Evolutionary conservation across 2,888 invertebrate genomes (phyloP).

Genomic region (Acronicta psi): DNA sequence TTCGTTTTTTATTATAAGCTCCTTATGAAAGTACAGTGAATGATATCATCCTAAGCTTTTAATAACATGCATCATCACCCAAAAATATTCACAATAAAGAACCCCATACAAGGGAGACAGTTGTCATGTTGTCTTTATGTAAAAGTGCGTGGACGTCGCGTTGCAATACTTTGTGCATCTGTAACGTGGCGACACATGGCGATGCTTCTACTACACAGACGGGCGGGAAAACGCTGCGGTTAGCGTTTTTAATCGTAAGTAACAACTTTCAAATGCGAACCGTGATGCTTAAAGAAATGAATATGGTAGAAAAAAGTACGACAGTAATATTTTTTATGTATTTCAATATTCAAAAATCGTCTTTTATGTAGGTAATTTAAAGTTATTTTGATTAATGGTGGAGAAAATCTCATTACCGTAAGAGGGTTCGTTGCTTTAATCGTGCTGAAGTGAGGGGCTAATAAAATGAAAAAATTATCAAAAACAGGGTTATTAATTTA

Average conservation of each 20-base stretch:
- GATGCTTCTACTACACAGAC: slow-evolving; percentile 57
- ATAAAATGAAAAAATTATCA: too few species aligned
- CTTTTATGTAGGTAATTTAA: too few species aligned
- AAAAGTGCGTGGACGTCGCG: slow-evolving; percentile 72
- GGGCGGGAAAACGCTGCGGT: slow-evolving; percentile 59
- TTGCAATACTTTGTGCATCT: slow-evolving; percentile 74
- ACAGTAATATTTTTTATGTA: too few species aligned
- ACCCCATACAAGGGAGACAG: slow-evolving; percentile 37
- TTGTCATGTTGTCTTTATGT: slow-evolving; percentile 64
- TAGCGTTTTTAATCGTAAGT: slow-evolving; percentile 3
- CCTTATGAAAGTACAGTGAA: neutral
- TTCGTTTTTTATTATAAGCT: neutral
- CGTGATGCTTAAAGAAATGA: too few species aligned
- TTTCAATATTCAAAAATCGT: too few species aligned
- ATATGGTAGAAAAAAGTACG: too few species aligned
- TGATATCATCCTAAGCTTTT: neutral
- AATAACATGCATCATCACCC: neutral
- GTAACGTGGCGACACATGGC: slow-evolving; percentile 70
- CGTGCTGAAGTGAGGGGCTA: too few species aligned
- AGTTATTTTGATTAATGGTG: too few species aligned
- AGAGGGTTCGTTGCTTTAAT: too few species aligned
- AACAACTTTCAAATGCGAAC: too few species aligned
- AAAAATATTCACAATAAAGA: slow-evolving; percentile 25
- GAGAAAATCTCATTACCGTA: too few species aligned
- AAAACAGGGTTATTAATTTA: too few species aligned